These are phyloP conservation scores for Dromococcyx pavoninus DNA, from an alignment of 2,797 vertebrate genomes.

Conservation along the genomic window DNA sequence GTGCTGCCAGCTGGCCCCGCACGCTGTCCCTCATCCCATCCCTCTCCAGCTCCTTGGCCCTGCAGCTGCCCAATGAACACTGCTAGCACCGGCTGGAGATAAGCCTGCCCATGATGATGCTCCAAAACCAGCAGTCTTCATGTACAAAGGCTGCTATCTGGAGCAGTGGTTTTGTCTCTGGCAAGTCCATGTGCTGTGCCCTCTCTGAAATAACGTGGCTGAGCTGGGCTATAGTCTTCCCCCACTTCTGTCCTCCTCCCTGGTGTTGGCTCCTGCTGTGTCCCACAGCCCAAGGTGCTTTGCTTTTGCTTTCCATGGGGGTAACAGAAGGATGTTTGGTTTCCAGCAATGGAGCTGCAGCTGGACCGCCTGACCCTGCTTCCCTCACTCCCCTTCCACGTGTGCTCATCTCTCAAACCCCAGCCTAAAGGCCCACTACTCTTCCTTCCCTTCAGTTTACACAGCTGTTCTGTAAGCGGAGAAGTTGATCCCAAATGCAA, in stretches of 20 bases:
- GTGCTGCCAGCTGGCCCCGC: rapidly evolving
- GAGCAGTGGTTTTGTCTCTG: not conserved
- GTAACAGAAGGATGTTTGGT: not conserved
- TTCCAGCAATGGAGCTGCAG: rapidly evolving
- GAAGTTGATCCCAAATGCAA: not conserved
- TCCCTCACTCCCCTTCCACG: not conserved
- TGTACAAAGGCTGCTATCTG: not conserved
- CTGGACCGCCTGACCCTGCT: not conserved
- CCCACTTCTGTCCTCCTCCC: not conserved
- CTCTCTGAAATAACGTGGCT: not conserved
- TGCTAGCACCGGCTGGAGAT: rapidly evolving
- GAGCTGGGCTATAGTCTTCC: rapidly evolving
- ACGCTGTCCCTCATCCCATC: rapidly evolving
- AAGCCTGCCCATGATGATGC: rapidly evolving
- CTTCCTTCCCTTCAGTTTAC: not conserved
- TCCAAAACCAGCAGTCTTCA: not conserved
- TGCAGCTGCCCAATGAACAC: rapidly evolving
- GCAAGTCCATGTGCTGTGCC: rapidly evolving
- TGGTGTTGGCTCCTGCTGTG: rapidly evolving
- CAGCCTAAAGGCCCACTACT: not conserved
- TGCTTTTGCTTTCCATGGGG: not conserved
- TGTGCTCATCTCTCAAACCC: not conserved
- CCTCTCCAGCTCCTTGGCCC: rapidly evolving
- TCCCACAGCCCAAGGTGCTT: not conserved
- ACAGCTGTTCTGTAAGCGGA: not conserved